These are phyloP conservation scores for Harmothoe impar DNA, from an alignment of 2,888 invertebrate species.

Conservation along the genomic window DNA sequence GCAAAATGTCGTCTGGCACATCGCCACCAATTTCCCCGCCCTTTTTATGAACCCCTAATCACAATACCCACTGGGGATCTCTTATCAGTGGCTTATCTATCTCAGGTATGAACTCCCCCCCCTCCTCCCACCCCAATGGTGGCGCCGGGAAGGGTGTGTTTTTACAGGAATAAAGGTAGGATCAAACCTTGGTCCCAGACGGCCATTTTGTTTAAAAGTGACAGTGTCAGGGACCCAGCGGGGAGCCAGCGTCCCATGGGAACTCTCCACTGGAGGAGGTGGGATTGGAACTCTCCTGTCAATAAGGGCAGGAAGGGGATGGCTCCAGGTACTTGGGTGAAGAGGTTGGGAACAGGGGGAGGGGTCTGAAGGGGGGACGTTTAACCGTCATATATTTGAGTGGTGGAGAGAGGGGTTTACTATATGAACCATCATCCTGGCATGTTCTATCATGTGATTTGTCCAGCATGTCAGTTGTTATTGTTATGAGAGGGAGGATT, in stretches of 20 bases:
- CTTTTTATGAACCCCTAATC: not conserved
- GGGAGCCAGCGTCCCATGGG: slow-evolving; percentile 48
- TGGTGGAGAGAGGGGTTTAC: not conserved
- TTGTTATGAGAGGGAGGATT: not conserved
- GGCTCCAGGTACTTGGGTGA: slow-evolving; percentile 10
- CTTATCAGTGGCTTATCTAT: not conserved
- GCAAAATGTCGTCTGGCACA: slow-evolving; percentile 44
- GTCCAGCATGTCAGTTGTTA: not conserved
- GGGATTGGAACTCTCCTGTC: slow-evolving; percentile 49
- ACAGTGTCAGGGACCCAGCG: slow-evolving; percentile 25
- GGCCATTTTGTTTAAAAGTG: slow-evolving; percentile 35
- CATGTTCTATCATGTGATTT: slow-evolving; percentile 14
- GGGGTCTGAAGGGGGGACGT: not conserved
- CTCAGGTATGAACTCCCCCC: not conserved
- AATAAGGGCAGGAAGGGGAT: slow-evolving; percentile 12
- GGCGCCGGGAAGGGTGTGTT: not conserved
- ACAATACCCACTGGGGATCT: not conserved
- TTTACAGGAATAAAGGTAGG: not conserved
- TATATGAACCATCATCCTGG: not conserved
- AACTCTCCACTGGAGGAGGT: slow-evolving; percentile 51
- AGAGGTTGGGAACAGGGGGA: not conserved
- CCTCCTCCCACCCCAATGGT: not conserved
- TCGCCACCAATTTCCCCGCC: not conserved
- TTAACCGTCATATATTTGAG: not conserved
- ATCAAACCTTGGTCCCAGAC: not conserved